Conservation (phyloP, 2,113 vertebrate genomes). For the Anolis carolinensis region DNA sequence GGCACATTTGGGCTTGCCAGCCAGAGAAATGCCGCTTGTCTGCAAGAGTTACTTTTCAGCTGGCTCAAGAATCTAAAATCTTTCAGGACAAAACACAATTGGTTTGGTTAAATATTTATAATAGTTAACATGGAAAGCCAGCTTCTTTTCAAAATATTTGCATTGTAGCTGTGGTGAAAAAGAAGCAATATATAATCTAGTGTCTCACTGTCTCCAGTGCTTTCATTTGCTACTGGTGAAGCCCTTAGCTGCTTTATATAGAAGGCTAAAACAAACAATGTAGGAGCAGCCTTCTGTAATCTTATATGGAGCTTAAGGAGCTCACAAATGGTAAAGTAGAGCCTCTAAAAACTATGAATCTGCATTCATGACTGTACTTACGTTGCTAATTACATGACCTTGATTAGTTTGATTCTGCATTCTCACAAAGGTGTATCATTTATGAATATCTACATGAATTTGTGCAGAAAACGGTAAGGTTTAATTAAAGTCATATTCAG, state of each 20-base stretch:
- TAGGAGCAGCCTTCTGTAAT: neutral
- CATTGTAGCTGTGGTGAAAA: neutral
- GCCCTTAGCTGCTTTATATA: neutral
- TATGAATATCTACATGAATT: neutral
- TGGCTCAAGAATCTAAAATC: conserved; percentile 34
- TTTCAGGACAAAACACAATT: neutral
- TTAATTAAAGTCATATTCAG: neutral
- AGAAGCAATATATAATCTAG: neutral
- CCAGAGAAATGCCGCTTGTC: neutral
- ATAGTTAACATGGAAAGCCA: neutral
- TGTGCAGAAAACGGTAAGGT: neutral
- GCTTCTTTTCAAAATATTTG: conserved; percentile 4
- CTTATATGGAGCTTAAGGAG: neutral
- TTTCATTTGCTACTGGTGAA: neutral
- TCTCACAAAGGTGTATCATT: neutral
- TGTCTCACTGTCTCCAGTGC: neutral
- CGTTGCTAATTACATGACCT: neutral
- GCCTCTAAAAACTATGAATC: neutral
- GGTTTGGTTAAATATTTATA: neutral
- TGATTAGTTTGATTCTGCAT: neutral
- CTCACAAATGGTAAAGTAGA: neutral
- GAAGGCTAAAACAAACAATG: neutral
- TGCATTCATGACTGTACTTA: neutral
- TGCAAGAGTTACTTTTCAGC: conserved; percentile 28
- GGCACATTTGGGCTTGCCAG: conserved; percentile 10